Evolutionary conservation across 2,797 vertebrate species (phyloP), one percentile per base, ranked within the genome.

Genomic region (Corythornis leucogaster): DNA sequence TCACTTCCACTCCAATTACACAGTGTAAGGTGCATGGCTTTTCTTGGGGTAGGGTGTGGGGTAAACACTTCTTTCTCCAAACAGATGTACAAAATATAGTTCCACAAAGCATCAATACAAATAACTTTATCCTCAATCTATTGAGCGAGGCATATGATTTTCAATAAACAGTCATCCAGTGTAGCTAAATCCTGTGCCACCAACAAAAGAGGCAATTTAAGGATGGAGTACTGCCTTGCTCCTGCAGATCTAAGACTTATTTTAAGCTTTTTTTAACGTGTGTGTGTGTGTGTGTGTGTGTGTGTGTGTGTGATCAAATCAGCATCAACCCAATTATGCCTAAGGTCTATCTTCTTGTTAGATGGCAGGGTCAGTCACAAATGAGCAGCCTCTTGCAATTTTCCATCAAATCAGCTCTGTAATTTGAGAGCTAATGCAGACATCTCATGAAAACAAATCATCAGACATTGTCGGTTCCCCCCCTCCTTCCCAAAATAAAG

Each of bases 251-350:
- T 90, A 85, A 87, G 91, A 91, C 70, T 86, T 95, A 85, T 75
- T 96, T 93, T 92, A 93, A 95, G 91, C 84, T 71, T 85, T 87
- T 77, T 54, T 43, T 33, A 33, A n/a, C n/a, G 6, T 51, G 46
- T 46, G 46, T 7, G 10, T 11, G 33, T 13, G 53, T 31, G 75
- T 12, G 64, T 9, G 78, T 43, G 6, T 51, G 46, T 48, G 46
- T 22, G 10, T 11, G 33, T 13, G 53, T 31, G 75, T 12, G 64
- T 9, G 78, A 97, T 96, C 95, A 95, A 95, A 93, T 97, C 87
- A 92, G 90, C 94, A 96, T 96, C 95, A 96, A 94, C 92, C 94
- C 96, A 97, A 97, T 97, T 97, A 96, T 69, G 85, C 85, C 93
- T 89, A 92, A 92, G 95, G 95, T 90, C 96, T 96, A 89, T 93